phyloP scores from a whole-genome alignment of 1,140 invertebrate species.

The Neodiprion virginianus region DNA sequence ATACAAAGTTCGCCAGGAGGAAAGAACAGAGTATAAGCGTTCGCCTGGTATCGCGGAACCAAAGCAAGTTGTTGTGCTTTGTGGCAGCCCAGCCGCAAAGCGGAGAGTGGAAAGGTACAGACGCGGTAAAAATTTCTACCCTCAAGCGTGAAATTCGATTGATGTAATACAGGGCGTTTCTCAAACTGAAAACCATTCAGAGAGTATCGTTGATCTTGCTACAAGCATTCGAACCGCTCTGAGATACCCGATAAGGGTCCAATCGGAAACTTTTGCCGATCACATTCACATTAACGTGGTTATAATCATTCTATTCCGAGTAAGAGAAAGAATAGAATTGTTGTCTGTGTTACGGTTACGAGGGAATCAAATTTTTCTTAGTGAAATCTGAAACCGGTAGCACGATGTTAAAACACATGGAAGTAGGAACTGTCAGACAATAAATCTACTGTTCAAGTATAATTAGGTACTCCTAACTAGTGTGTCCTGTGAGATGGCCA shows the following conservation, averaged over 20 bases:
- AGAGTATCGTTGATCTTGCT: no score
- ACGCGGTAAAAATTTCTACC: not conserved
- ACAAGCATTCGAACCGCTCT: no score
- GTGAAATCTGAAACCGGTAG: no score
- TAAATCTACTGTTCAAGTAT: not conserved
- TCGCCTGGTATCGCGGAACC: not conserved
- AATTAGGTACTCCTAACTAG: not conserved
- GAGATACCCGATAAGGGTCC: no score
- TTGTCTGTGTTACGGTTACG: no score
- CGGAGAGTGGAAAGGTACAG: conserved; percentile 1
- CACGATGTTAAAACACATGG: no score
- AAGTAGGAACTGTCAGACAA: not conserved
- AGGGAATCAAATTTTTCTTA: no score
- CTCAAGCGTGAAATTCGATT: not conserved
- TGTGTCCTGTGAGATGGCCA: no score
- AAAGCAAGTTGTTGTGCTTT: not conserved
- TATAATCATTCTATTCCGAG: no score
- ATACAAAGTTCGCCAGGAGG: not conserved
- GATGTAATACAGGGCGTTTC: conserved; percentile 2
- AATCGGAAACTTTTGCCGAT: no score
- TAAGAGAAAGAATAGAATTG: no score
- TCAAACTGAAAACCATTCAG: not conserved
- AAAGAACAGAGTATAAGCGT: not conserved
- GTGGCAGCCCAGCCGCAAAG: not conserved
- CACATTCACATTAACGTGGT: no score